A percentile compares a stretch with the other conserved stretches of the same genome.
phyloP scores from a whole-genome alignment of 2,888 invertebrate species.

The Drosophila nr. fundita region DNA sequence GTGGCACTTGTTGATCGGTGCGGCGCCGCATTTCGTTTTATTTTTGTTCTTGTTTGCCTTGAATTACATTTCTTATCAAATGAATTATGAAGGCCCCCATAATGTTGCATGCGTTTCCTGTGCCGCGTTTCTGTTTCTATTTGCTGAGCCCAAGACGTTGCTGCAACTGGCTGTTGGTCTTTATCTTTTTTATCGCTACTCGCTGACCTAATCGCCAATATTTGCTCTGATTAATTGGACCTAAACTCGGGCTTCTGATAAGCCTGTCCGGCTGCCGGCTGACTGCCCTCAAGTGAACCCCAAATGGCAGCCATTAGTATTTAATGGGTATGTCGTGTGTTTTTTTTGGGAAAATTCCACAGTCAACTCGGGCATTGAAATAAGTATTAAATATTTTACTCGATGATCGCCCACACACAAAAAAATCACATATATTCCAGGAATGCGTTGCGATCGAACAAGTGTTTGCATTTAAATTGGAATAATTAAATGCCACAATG shows the following conservation, averaged over 20 bases:
- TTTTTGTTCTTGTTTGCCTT: slow-evolving; percentile 38
- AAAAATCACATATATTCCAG: slow-evolving; percentile 19
- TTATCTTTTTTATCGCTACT: slow-evolving; percentile 49
- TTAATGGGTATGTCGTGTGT: slow-evolving; percentile 29
- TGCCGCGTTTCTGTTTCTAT: slow-evolving; percentile 24
- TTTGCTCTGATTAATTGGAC: slow-evolving; percentile 62
- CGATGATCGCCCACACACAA: slow-evolving; percentile 19
- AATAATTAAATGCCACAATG: slow-evolving; percentile 74
- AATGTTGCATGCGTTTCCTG: slow-evolving; percentile 64
- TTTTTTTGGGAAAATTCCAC: slow-evolving; percentile 10
- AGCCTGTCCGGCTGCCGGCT: slow-evolving; percentile 13
- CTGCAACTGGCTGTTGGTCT: slow-evolving; percentile 1
- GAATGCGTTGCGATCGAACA: slow-evolving; percentile 48
- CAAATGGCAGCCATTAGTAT: slow-evolving; percentile 17
- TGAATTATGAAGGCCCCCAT: slow-evolving; percentile 50
- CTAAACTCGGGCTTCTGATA: slow-evolving; percentile 38
- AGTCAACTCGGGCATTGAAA: neutral
- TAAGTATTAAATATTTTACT: neutral
- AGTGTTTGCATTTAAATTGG: slow-evolving; percentile 75
- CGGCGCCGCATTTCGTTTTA: slow-evolving; percentile 20
- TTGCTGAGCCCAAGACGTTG: slow-evolving; percentile 27
- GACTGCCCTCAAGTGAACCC: slow-evolving; percentile 49
- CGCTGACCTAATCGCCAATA: slow-evolving; percentile 76
- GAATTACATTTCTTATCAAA: slow-evolving; percentile 55
- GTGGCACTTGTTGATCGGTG: slow-evolving; percentile 59